Percentiles rank a stretch among this genome's conserved stretches.
Evolutionary conservation across 2,888 invertebrate species (phyloP).

Genomic region (Rhyacophila evoluta): DNA sequence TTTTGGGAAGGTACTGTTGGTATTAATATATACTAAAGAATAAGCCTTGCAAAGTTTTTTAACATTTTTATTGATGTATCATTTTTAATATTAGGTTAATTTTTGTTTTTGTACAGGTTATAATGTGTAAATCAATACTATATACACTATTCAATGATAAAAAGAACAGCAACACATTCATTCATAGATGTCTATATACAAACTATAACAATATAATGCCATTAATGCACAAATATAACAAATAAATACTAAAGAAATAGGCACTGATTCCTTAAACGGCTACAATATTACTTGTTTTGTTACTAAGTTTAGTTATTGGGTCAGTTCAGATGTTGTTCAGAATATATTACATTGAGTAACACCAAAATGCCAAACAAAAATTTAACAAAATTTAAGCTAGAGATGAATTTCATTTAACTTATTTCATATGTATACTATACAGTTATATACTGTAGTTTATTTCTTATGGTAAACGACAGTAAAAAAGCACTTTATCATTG

Average conservation of each 20-base stretch:
- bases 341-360: neutral
- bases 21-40: no score
- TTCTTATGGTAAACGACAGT: no score
- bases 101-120: slow-evolving; percentile 53
- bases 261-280: slow-evolving; percentile 48
- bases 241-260: slow-evolving; percentile 47
- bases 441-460: no score
- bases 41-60: slow-evolving; percentile 16
- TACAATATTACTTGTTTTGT: slow-evolving; percentile 11
- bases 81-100: slow-evolving; percentile 43
- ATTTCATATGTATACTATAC: no score
- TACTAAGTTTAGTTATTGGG: neutral
- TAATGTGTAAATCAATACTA: slow-evolving; percentile 47
- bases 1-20: no score
- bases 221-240: slow-evolving; percentile 44
- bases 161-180: slow-evolving; percentile 47
- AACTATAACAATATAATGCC: slow-evolving; percentile 52
- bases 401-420: neutral
- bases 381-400: neutral
- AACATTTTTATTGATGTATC: slow-evolving; percentile 46
- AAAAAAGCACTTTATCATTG: no score
- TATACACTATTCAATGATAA: slow-evolving; percentile 44
- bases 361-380: neutral
- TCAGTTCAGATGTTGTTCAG: slow-evolving; percentile 6
- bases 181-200: slow-evolving; percentile 47